Evolutionary conservation across 2,797 vertebrate species (phyloP).

Genomic region (Cirrhinus molitorella): DNA sequence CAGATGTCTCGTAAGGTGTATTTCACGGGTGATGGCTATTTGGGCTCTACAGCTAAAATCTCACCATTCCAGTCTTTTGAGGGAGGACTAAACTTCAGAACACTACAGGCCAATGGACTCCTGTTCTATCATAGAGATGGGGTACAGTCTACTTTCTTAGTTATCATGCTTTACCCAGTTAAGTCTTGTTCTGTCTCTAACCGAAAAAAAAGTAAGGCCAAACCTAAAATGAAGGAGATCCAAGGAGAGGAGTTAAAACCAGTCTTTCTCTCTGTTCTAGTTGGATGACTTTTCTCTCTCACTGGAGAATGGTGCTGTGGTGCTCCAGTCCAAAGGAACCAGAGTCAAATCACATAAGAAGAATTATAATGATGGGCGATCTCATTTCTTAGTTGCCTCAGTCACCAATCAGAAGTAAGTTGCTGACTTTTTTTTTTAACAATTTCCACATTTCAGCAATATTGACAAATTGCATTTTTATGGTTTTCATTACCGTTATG

Average conservation of each 20-base stretch:
- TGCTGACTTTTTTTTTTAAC: background rate
- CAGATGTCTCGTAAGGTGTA: conserved; percentile 94
- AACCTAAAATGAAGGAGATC: background rate
- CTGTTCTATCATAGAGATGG: conserved; percentile 89
- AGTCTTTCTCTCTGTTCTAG: conserved; percentile 72
- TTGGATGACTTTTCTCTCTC: conserved; percentile 88
- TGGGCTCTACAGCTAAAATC: conserved; percentile 88
- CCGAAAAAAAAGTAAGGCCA: background rate
- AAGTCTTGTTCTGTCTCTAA: background rate
- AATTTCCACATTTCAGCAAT: background rate
- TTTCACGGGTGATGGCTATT: conserved; percentile 90
- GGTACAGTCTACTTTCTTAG: conserved; percentile 70
- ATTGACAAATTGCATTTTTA: too few relatives aligned
- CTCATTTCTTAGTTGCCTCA: conserved; percentile 88
- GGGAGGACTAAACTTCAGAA: conserved; percentile 93
- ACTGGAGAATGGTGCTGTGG: conserved; percentile 90
- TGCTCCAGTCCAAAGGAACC: conserved; percentile 85
- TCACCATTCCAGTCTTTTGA: conserved; percentile 89
- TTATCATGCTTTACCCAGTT: background rate
- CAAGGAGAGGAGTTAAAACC: background rate
- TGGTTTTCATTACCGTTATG: too few relatives aligned
- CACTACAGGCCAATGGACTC: conserved; percentile 87
- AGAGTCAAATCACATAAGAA: conserved; percentile 86
- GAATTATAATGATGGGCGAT: conserved; percentile 88
- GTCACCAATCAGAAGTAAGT: conserved; percentile 87